Evolutionary conservation across 2,113 vertebrate species (phyloP).

Genomic region (Lagopus leucura): DNA sequence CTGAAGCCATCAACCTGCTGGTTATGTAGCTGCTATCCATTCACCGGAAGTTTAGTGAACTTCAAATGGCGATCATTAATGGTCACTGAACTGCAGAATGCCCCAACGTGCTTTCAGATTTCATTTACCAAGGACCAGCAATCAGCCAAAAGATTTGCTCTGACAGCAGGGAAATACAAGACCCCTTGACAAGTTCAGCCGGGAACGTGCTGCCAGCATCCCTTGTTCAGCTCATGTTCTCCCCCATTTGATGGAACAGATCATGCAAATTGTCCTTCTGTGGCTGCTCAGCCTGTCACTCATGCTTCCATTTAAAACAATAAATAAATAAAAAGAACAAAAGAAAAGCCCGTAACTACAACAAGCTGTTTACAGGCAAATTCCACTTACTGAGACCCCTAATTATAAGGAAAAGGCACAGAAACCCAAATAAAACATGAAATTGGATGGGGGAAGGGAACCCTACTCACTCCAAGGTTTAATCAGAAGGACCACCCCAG

Average conservation of each 20-base stretch:
- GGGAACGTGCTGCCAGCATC: slow-evolving; percentile 49
- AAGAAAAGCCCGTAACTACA: slow-evolving; percentile 21
- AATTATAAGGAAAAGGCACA: neutral
- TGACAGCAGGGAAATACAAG: slow-evolving; percentile 77
- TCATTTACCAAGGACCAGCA: slow-evolving; percentile 78
- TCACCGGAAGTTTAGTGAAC: slow-evolving; percentile 83
- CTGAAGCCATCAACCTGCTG: slow-evolving; percentile 64
- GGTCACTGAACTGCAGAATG: slow-evolving; percentile 81
- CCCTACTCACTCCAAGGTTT: neutral
- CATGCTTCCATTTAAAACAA: slow-evolving; percentile 35
- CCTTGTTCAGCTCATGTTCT: slow-evolving; percentile 64
- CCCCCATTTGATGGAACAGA: slow-evolving; percentile 64
- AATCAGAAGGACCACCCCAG: neutral
- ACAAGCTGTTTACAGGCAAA: slow-evolving; percentile 8
- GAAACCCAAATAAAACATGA: slow-evolving; percentile 34
- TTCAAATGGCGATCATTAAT: slow-evolving; percentile 82
- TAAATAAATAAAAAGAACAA: slow-evolving; percentile 55
- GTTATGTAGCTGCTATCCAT: slow-evolving; percentile 70
- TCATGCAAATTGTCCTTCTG: slow-evolving; percentile 71
- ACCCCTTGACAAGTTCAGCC: slow-evolving; percentile 66
- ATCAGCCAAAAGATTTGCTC: slow-evolving; percentile 76
- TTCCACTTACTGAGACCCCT: neutral
- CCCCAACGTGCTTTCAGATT: slow-evolving; percentile 79
- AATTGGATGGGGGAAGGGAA: slow-evolving; percentile 16
- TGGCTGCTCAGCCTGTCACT: slow-evolving; percentile 27